A percentile compares a stretch with the other conserved stretches of the same genome.
Conservation (phyloP, 1,140 invertebrate species). For the Lucilia cuprina region DNA sequence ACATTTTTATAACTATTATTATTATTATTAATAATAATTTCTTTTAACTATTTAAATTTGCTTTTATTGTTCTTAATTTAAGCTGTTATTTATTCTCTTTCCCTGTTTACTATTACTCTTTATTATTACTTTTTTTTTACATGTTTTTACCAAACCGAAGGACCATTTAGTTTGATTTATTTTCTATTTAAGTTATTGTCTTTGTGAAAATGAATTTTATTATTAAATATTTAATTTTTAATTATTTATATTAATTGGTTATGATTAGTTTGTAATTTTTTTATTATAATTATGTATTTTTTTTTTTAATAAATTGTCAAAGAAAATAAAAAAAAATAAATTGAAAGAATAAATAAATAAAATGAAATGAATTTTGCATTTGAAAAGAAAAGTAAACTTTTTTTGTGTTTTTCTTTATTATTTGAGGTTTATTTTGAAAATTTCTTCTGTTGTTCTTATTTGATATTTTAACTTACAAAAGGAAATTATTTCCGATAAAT, state of each 20-base stretch:
- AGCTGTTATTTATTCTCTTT: conserved; percentile 41
- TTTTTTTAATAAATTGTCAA: conserved; percentile 24
- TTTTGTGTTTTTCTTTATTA: conserved; percentile 23
- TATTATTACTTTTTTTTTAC: not conserved
- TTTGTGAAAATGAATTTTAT: conserved; percentile 12
- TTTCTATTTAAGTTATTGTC: conserved; percentile 1
- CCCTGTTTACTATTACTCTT: not conserved
- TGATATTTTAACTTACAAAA: too few species aligned
- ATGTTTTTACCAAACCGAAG: not conserved
- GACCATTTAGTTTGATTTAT: not conserved
- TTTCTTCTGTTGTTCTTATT: too few species aligned
- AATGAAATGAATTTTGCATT: conserved; percentile 18
- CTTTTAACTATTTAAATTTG: not conserved
- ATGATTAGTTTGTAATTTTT: conserved; percentile 60
- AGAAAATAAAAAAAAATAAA: conserved; percentile 38
- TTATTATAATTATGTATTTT: conserved; percentile 41
- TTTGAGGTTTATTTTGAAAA: not conserved
- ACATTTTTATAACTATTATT: not conserved
- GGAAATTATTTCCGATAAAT: too few species aligned
- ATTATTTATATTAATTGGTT: conserved; percentile 58
- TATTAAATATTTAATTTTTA: conserved; percentile 28
- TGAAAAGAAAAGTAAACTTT: conserved; percentile 7
- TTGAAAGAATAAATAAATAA: conserved; percentile 11
- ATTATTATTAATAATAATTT: not conserved
- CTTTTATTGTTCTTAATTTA: conserved; percentile 39